Percentiles rank a stretch among this genome's conserved stretches.
phyloP scores from a whole-genome alignment of 1,140 invertebrate species.

The Trachymyrmex cornetzi region DNA sequence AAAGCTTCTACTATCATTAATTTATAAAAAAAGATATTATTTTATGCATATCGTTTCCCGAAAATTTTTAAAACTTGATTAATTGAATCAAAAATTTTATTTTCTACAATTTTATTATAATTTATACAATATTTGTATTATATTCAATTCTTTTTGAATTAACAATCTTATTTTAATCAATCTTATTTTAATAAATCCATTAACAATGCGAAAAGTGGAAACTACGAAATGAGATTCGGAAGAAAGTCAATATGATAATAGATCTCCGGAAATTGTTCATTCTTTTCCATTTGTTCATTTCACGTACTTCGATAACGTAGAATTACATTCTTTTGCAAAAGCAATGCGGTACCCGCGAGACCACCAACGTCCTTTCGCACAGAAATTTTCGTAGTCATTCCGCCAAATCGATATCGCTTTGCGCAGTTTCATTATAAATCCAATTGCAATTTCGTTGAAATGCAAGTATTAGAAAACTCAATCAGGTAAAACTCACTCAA shows the following conservation, averaged over 20 bases:
- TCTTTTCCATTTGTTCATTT: constrained; percentile 31
- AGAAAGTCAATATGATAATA: constrained; percentile 33
- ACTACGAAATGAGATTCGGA: constrained; percentile 15
- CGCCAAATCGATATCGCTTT: constrained; percentile 39
- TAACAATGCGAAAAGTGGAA: neutral
- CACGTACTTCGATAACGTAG: constrained; percentile 49
- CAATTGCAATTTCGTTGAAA: constrained; percentile 40
- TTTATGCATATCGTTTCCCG: neutral
- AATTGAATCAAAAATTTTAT: neutral
- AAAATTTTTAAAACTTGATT: neutral
- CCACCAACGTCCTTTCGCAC: neutral
- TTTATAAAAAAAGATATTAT: constrained; percentile 11
- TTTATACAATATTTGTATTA: neutral
- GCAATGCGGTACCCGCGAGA: constrained; percentile 13
- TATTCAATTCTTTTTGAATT: neutral
- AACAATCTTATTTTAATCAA: too few species aligned
- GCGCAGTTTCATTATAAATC: constrained; percentile 56
- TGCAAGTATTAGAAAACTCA: constrained; percentile 10
- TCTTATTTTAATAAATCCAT: constrained; percentile 8
- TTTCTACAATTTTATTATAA: neutral
- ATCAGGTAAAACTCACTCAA: neutral
- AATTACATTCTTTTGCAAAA: constrained; percentile 54
- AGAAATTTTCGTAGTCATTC: constrained; percentile 52
- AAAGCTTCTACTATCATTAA: neutral
- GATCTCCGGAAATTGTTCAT: constrained; percentile 23